Evolutionary conservation across 2,888 invertebrate species (phyloP).

Genomic region (Metacarcinus magister): DNA sequence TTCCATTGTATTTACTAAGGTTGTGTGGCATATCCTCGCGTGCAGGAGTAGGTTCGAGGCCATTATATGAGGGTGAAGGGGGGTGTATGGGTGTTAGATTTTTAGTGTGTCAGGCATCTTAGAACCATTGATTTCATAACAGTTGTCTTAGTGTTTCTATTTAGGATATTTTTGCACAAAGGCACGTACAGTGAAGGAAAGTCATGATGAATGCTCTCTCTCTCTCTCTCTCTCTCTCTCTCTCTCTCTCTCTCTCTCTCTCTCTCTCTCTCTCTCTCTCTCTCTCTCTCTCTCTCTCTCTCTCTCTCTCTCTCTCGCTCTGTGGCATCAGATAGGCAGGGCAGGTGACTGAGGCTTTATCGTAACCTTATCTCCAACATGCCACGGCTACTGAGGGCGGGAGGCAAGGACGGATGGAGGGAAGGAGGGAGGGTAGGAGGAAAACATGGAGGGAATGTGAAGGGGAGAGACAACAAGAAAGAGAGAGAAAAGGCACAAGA

Average conservation of each 20-base stretch:
- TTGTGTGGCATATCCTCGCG: no score
- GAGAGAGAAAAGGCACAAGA: not conserved
- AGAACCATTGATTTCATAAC: no score
- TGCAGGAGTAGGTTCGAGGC: no score
- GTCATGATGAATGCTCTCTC: not conserved
- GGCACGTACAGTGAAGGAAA: no score
- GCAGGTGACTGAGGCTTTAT: slow-evolving; percentile 13
- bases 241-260: no score
- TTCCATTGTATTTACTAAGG: no score
- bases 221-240: slow-evolving; percentile 2
- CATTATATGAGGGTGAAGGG: no score
- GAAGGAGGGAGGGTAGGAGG: not conserved
- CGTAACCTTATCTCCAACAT: not conserved
- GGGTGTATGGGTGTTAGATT: no score
- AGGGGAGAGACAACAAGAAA: not conserved
- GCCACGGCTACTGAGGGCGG: not conserved
- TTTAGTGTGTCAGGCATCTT: no score
- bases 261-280: no score
- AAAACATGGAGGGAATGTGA: not conserved
- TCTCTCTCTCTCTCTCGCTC: not conserved
- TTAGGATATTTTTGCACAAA: not conserved
- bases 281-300: not conserved
- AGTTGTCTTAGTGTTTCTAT: no score
- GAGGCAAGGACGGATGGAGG: not conserved
- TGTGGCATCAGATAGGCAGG: not conserved